These are phyloP conservation scores for Sitta europaea DNA, from an alignment of 2,113 vertebrate species.

Conservation along the genomic window DNA sequence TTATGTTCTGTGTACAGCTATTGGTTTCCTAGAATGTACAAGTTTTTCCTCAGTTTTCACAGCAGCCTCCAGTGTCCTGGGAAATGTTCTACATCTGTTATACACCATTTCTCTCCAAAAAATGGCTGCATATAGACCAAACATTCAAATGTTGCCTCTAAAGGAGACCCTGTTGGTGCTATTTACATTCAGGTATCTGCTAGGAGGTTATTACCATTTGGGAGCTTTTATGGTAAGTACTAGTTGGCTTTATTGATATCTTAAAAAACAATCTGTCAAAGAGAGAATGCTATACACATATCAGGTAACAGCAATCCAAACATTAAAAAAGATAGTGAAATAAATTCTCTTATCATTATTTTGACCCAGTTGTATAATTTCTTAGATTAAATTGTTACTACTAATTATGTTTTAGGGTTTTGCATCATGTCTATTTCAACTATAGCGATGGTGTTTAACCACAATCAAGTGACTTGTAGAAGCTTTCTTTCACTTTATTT, in stretches of 20 bases:
- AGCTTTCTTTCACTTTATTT: not conserved
- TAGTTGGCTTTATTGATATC: not conserved
- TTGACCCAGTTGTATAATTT: not conserved
- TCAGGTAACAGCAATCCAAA: not conserved
- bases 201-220: not conserved
- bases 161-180: not conserved
- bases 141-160: not conserved
- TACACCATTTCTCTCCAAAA: not conserved
- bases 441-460: not conserved
- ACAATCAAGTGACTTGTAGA: not conserved
- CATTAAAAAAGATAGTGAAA: not conserved
- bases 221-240: not conserved
- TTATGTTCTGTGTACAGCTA: not conserved
- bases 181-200: not conserved
- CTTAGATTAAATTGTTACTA: not conserved
- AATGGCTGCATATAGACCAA: not conserved
- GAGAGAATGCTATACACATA: not conserved
- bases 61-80: not conserved
- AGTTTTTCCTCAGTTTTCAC: not conserved
- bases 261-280: not conserved
- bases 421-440: not conserved
- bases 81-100: not conserved
- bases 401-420: not conserved
- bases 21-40: not conserved
- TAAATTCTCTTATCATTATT: not conserved